Conservation (phyloP, 2,888 invertebrate genomes). For the Conus canariensis region DNA sequence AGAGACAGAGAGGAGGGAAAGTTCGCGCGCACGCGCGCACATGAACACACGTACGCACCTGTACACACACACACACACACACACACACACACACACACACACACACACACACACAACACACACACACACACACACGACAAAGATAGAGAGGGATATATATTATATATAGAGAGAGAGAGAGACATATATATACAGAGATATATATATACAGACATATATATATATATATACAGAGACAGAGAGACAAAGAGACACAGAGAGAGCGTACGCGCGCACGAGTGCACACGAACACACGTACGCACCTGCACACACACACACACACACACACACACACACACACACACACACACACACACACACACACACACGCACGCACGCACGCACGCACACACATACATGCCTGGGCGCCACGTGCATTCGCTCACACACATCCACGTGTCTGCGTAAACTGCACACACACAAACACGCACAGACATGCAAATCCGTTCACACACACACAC, state of each 20-base stretch:
- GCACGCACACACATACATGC: background rate
- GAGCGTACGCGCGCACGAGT: too few relatives aligned
- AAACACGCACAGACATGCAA: background rate
- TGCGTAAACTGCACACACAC: background rate
- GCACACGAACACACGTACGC: too few relatives aligned
- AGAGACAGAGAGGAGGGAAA: too few relatives aligned
- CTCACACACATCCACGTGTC: background rate
- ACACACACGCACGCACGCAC: background rate
- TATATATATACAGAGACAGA: too few relatives aligned
- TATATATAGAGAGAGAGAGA: too few relatives aligned
- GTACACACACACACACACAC: background rate
- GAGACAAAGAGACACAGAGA: too few relatives aligned
- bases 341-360: conserved; percentile 6
- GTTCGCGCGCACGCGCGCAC: too few relatives aligned
- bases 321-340: background rate
- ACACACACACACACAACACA: conserved; percentile 7
- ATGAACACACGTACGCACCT: background rate
- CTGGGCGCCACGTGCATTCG: background rate
- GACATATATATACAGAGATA: too few relatives aligned
- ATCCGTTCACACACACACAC: background rate
- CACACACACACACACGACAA: background rate
- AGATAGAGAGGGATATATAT: too few relatives aligned
- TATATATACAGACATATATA: too few relatives aligned
- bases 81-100: conserved; percentile 6
- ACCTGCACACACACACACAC: too few relatives aligned